phyloP scores from a whole-genome alignment of 1,140 invertebrate species.

The Leucophenga varia region DNA sequence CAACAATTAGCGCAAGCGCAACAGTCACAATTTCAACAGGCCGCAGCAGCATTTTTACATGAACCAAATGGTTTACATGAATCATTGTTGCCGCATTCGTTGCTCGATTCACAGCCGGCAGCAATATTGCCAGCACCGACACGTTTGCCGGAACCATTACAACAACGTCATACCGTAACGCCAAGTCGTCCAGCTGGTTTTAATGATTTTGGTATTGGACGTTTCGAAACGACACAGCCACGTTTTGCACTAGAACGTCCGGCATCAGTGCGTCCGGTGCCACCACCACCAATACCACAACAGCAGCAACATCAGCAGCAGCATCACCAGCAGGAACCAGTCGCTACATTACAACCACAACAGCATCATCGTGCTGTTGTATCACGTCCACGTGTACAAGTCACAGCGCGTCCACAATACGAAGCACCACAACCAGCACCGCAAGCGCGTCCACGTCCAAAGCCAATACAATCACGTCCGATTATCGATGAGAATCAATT shows the following conservation, averaged over 20 bases:
- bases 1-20: slow-evolving; percentile 54
- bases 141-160: slow-evolving; percentile 49
- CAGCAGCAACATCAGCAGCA: slow-evolving; percentile 9
- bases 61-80: slow-evolving; percentile 54
- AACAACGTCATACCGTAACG: slow-evolving; percentile 7
- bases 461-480: slow-evolving; percentile 42
- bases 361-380: not conserved
- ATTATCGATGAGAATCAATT: slow-evolving; percentile 46
- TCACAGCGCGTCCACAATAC: not conserved
- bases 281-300: slow-evolving; percentile 11
- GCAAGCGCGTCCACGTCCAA: slow-evolving; percentile 32
- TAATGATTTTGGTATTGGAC: slow-evolving; percentile 49
- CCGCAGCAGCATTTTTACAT: slow-evolving; percentile 38
- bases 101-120: slow-evolving; percentile 55
- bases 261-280: slow-evolving; percentile 17
- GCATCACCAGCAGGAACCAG: slow-evolving; percentile 31
- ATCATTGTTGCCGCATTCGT: slow-evolving; percentile 47
- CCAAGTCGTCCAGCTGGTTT: slow-evolving; percentile 27
- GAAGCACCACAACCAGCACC: slow-evolving; percentile 21
- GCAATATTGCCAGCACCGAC: slow-evolving; percentile 55
- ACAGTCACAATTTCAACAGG: slow-evolving; percentile 57
- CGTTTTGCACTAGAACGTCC: slow-evolving; percentile 37
- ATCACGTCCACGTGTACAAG: too few species aligned
- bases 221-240: slow-evolving; percentile 34
- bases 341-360: slow-evolving; percentile 27